phyloP scores from a whole-genome alignment of 2,888 invertebrate genomes.

The Trachelus iudaicus region DNA sequence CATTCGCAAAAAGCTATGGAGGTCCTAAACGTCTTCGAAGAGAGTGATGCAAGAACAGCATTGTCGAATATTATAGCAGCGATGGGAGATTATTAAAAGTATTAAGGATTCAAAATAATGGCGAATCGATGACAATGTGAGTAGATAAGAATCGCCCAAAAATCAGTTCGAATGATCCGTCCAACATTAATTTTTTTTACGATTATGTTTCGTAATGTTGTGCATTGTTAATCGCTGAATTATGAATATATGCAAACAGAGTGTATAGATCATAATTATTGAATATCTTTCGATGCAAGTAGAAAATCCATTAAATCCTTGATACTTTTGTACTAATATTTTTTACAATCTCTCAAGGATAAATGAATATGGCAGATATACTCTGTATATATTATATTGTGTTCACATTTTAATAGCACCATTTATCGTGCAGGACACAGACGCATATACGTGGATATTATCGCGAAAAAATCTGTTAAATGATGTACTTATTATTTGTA shows the following conservation, averaged over 20 bases:
- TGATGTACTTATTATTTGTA: background rate
- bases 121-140: background rate
- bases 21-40: slow-evolving; percentile 80
- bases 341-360: background rate
- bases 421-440: background rate
- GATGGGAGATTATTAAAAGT: slow-evolving; percentile 76
- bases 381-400: background rate
- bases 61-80: slow-evolving; percentile 88
- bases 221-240: background rate
- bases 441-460: background rate
- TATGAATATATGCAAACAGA: background rate
- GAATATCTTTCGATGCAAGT: background rate
- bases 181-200: slow-evolving; percentile 31
- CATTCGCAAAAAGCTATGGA: slow-evolving; percentile 81
- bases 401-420: background rate
- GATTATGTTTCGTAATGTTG: background rate
- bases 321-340: background rate
- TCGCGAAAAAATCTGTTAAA: background rate
- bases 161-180: slow-evolving; percentile 39
- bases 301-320: background rate
- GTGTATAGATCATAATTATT: background rate
- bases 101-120: background rate
- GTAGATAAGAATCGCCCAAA: slow-evolving; percentile 27
- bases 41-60: slow-evolving; percentile 86
- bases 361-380: background rate